Evolutionary conservation across 2,888 invertebrate genomes (phyloP).

Genomic region (Kuschelorhynchus macadamiae): DNA sequence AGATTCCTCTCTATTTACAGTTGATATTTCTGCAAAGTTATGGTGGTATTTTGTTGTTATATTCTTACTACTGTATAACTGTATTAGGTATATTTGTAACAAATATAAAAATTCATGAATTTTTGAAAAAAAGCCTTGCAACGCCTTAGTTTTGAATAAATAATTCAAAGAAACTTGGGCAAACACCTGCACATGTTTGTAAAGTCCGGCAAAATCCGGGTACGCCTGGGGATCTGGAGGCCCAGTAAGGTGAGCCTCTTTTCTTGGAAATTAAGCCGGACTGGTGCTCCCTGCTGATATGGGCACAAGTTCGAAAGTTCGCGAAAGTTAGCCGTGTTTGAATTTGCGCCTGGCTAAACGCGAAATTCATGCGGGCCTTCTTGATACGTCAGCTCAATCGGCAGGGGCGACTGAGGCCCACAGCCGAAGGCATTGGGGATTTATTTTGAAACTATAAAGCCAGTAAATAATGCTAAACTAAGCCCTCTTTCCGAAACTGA

Average conservation of each 20-base stretch:
- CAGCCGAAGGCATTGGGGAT: slow-evolving; percentile 11
- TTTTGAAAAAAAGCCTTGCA: too few species aligned
- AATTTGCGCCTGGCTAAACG: slow-evolving; percentile 68
- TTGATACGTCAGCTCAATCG: slow-evolving; percentile 55
- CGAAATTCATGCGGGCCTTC: slow-evolving; percentile 64
- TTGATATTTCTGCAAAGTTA: too few species aligned
- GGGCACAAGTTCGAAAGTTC: slow-evolving; percentile 62
- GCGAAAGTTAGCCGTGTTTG: slow-evolving; percentile 66
- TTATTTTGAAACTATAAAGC: slow-evolving; percentile 33
- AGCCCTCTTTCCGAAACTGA: not conserved
- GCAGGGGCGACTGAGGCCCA: slow-evolving; percentile 2
- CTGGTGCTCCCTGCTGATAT: slow-evolving; percentile 61
- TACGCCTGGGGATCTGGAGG: slow-evolving; percentile 50
- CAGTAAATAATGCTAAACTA: slow-evolving; percentile 29
- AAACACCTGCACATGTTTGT: slow-evolving; percentile 43
- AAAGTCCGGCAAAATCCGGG: slow-evolving; percentile 43
- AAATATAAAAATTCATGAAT: too few species aligned
- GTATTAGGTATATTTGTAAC: too few species aligned
- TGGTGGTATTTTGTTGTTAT: too few species aligned
- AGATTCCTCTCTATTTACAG: too few species aligned
- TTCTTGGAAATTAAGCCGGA: slow-evolving; percentile 60
- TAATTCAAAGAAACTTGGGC: slow-evolving; percentile 37
- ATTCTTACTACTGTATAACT: too few species aligned
- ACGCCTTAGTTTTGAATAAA: slow-evolving; percentile 18
- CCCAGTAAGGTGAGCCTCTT: slow-evolving; percentile 52